These are phyloP conservation scores for Sthenelais limicola DNA, from an alignment of 2,888 invertebrate species.

Conservation along the genomic window DNA sequence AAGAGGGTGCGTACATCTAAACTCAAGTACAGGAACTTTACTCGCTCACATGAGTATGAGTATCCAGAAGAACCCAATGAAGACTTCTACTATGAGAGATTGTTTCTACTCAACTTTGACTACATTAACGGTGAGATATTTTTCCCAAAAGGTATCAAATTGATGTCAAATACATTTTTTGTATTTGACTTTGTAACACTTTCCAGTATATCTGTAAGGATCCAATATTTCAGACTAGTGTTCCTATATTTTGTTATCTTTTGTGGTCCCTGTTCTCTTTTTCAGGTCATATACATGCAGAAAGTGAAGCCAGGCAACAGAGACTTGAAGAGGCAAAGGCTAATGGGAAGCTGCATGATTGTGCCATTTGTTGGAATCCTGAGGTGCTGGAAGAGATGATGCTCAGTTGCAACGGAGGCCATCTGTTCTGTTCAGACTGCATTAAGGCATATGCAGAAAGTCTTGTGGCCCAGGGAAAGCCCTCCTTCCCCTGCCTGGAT, in stretches of 20 bases:
- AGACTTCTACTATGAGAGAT: constrained; percentile 29
- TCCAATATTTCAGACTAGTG: no score
- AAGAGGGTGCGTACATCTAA: no score
- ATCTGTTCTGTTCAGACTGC: constrained; percentile 67
- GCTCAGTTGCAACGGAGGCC: constrained; percentile 64
- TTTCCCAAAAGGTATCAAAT: no score
- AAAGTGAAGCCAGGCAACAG: neutral
- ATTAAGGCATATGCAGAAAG: constrained; percentile 61
- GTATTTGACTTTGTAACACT: no score
- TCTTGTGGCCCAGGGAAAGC: constrained; percentile 60
- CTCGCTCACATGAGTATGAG: neutral
- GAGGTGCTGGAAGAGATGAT: constrained; percentile 74
- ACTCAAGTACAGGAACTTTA: neutral
- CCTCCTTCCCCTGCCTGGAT: constrained; percentile 73
- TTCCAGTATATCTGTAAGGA: no score
- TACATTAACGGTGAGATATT: constrained; percentile 16
- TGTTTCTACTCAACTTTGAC: constrained; percentile 14
- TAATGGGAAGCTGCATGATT: constrained; percentile 73
- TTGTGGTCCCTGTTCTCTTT: no score
- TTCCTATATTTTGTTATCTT: no score
- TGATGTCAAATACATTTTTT: no score
- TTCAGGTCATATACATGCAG: constrained; percentile 11
- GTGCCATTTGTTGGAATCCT: constrained; percentile 76
- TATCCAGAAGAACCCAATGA: constrained; percentile 10
- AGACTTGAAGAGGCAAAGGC: constrained; percentile 64